Evolutionary conservation across 64 coral and sea anemone genomes (phyloP), one percentile per base, ranked within the genome.

Genomic region (Cladopsammia gracilis): DNA sequence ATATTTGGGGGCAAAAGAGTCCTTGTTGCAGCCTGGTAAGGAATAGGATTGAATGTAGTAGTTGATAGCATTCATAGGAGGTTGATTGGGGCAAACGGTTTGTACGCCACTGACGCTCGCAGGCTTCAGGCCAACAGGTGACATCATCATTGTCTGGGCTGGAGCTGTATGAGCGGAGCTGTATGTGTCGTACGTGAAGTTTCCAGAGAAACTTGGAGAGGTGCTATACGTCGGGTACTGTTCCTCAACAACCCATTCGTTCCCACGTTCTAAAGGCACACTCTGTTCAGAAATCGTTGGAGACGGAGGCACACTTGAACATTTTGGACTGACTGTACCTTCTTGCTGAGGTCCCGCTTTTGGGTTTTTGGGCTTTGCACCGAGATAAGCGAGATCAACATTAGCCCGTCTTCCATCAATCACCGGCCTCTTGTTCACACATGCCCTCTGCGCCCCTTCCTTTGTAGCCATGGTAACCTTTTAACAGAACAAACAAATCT

Each of bases 391-490:
- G n/a, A 94, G 53, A 46, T 94, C 88, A 4, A 94, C 92, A 64
- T 94, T 94, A 50, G 92, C 92, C 22, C 79, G 59, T 46, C 92
- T 89, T 18, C 92, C 92, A 22, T 94, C 92, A 75, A 94, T 94
- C 25, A 89, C 89, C 16, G 92, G 92, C n/a, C 92, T 87, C 46
- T 94, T 94, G 48, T 94, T 94, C 48, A 83, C 77, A 70, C 92
- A 94, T 6, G 92, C 92, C n/a, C 74, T 94, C 0, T 87, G 76
- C 0, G 92, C 92, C 6, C 89, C 96, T 62, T 98, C 96, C 16
- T 64, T 76, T 65, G 82, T 98, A 2, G 89, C 82, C 96, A 98
- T 98, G 57, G 96, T 98, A 20, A 98, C 96, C 96, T 98, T 22
- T 14, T n/a, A 25, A 87, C 24, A 62, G 44, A 10, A 81, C 6